Evolutionary conservation across 2,797 vertebrate genomes (phyloP).

Genomic region (Lepus oiostolus): DNA sequence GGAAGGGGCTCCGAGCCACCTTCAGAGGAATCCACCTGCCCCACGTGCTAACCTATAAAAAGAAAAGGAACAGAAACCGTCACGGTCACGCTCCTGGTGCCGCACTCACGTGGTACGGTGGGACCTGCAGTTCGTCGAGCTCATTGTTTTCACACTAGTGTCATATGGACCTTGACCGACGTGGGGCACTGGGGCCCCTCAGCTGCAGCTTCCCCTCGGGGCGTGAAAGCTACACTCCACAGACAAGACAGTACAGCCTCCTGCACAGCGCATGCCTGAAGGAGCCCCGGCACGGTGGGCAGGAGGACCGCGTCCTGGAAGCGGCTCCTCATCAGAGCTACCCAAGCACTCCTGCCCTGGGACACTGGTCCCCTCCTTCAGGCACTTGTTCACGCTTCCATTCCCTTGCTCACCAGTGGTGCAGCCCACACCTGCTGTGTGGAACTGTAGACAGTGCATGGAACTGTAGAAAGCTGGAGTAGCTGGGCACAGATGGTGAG

Average conservation of each 20-base stretch:
- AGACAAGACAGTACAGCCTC: not conserved
- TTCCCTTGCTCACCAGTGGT: not conserved
- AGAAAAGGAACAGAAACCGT: slow-evolving; percentile 49
- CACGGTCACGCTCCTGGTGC: not conserved
- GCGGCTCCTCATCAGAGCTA: not conserved
- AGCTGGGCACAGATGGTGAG: not conserved
- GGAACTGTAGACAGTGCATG: not conserved
- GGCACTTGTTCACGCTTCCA: not conserved
- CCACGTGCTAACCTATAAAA: not conserved
- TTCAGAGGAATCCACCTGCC: not conserved
- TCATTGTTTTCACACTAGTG: not conserved
- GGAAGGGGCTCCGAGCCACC: not conserved
- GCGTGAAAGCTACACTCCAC: not conserved
- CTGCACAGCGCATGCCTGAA: not conserved
- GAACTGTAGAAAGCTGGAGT: not conserved
- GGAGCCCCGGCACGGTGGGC: not conserved
- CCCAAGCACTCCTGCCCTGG: not conserved
- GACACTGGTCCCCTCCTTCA: not conserved
- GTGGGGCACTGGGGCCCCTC: not conserved
- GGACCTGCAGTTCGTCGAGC: not conserved
- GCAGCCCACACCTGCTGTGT: not conserved
- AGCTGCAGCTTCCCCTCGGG: not conserved
- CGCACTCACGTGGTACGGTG: not conserved
- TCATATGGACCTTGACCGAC: not conserved
- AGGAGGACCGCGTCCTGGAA: not conserved